Evolutionary conservation across 2,888 invertebrate species (phyloP).

Genomic region (Gerris lacustris): DNA sequence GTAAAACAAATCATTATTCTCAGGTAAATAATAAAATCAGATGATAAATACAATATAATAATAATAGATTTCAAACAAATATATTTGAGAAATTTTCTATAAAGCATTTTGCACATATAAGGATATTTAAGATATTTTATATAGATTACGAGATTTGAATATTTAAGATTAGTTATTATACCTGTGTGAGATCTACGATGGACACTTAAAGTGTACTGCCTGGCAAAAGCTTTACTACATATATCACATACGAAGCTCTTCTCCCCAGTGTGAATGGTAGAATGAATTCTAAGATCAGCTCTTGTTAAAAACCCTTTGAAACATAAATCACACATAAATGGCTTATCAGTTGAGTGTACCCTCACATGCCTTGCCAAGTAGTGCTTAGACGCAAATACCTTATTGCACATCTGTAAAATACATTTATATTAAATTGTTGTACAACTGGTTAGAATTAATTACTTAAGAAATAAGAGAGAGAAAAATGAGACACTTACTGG

Average conservation of each 20-base stretch:
- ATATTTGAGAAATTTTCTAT: too few relatives aligned
- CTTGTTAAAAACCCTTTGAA: slow-evolving; percentile 48
- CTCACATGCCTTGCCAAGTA: slow-evolving; percentile 47
- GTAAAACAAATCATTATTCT: neutral
- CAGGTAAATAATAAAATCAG: too few relatives aligned
- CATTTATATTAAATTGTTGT: neutral
- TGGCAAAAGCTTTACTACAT: slow-evolving; percentile 49
- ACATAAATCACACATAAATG: slow-evolving; percentile 49
- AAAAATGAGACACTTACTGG: slow-evolving; percentile 30
- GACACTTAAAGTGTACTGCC: slow-evolving; percentile 47
- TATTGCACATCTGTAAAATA: slow-evolving; percentile 39
- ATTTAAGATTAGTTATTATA: neutral
- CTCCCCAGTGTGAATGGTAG: slow-evolving; percentile 50
- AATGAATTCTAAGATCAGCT: slow-evolving; percentile 47
- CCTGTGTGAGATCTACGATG: slow-evolving; percentile 46
- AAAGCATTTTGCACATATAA: too few relatives aligned
- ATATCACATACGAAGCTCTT: slow-evolving; percentile 49
- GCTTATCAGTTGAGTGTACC: slow-evolving; percentile 49
- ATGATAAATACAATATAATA: too few relatives aligned
- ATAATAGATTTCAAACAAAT: too few relatives aligned
- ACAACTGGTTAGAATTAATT: neutral
- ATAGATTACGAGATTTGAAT: too few relatives aligned
- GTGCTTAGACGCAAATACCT: slow-evolving; percentile 49
- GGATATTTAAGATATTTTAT: too few relatives aligned
- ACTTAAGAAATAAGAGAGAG: neutral